Conservation (phyloP, 2,797 vertebrate species). For the Malurus leucopterus region DNA sequence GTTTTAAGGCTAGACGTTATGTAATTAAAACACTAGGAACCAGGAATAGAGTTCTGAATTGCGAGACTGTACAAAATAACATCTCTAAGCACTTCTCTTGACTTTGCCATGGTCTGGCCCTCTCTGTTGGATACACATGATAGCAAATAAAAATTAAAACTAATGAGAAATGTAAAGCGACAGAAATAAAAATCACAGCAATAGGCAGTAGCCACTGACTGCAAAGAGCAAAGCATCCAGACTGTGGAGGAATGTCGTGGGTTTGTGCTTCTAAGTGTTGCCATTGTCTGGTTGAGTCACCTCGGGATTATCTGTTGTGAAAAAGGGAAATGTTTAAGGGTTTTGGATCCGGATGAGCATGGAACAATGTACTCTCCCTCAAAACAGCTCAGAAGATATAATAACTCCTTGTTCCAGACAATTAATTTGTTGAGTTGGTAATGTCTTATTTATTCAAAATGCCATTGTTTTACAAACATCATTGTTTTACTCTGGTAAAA, state of each 20-base stretch:
- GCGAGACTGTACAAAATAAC: neutral
- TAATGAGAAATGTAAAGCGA: neutral
- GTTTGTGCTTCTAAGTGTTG: accelerated
- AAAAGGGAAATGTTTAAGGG: neutral
- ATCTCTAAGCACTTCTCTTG: neutral
- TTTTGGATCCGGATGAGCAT: neutral
- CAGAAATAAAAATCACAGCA: neutral
- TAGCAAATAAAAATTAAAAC: neutral
- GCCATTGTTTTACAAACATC: neutral
- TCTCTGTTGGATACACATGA: neutral
- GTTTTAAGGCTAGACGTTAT: neutral
- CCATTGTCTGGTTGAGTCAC: neutral
- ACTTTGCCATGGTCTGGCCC: neutral
- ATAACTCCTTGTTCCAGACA: neutral
- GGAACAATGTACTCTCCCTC: neutral
- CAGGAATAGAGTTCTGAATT: neutral
- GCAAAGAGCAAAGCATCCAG: neutral
- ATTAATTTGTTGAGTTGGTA: neutral
- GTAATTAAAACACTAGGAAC: neutral
- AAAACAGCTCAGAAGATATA: neutral
- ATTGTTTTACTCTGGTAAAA: neutral
- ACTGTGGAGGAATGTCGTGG: neutral
- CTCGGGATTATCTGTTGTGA: neutral
- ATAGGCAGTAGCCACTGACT: neutral
- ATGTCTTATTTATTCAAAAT: neutral